Conservation (phyloP, 1,140 invertebrate genomes). For the Zelostemma sp. region DNA sequence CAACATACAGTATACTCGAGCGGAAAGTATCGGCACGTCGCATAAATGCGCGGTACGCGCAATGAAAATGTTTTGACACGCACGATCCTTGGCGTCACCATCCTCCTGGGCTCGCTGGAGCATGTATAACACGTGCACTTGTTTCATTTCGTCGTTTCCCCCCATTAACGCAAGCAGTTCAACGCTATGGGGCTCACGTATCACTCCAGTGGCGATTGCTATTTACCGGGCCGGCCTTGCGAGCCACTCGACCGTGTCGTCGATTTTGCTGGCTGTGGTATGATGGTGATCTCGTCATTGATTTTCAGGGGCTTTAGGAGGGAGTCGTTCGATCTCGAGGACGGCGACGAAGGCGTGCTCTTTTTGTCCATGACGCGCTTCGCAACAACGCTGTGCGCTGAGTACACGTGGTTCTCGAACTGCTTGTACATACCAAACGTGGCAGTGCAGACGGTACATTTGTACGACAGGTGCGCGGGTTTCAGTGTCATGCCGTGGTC, state of each 20-base stretch:
- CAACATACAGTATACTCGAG: too few species aligned
- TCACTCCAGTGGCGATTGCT: constrained; percentile 67
- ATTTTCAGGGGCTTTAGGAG: constrained; percentile 87
- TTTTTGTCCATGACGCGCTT: constrained; percentile 86
- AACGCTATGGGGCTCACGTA: constrained; percentile 56
- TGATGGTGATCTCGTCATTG: constrained; percentile 93
- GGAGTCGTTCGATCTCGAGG: constrained; percentile 75
- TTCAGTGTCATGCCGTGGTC: constrained; percentile 93
- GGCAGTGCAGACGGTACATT: constrained; percentile 94
- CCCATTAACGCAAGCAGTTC: constrained; percentile 45
- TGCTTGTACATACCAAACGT: constrained; percentile 96
- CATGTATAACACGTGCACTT: too few species aligned
- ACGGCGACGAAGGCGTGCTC: constrained; percentile 69
- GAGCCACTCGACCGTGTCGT: constrained; percentile 60
- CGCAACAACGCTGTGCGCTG: constrained; percentile 88
- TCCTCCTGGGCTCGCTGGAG: too few species aligned
- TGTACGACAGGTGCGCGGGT: constrained; percentile 92
- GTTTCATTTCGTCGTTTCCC: too few species aligned
- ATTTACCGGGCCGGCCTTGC: constrained; percentile 62
- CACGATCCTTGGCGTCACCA: too few species aligned
- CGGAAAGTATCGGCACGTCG: too few species aligned
- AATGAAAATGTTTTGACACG: too few species aligned
- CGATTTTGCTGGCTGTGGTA: constrained; percentile 83
- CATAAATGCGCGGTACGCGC: too few species aligned
- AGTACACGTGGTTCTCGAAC: constrained; percentile 94